phyloP scores from a whole-genome alignment of 2,797 vertebrate genomes.

The Triplophysa bombifrons region DNA sequence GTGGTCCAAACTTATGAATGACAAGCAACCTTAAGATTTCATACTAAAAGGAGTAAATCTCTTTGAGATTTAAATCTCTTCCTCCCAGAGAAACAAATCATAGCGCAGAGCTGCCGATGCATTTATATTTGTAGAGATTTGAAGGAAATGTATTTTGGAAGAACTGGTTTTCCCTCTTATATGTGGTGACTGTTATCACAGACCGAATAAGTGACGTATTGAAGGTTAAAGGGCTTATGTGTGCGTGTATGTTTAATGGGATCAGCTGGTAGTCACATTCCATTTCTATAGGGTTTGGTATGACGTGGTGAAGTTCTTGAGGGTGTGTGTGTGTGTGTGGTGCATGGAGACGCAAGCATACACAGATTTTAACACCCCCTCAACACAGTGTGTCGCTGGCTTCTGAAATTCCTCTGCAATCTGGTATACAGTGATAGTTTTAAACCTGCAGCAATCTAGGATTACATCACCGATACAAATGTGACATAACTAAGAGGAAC shows the following conservation, averaged over 20 bases:
- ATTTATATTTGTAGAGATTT: background rate
- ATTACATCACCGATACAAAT: constrained; percentile 25
- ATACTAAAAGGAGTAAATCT: too few relatives aligned
- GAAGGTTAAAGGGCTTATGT: background rate
- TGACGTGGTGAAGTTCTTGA: constrained; percentile 32
- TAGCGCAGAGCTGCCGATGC: background rate
- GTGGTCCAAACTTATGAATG: too few relatives aligned
- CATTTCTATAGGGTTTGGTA: background rate
- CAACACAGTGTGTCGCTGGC: constrained; percentile 33
- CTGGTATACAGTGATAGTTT: constrained; percentile 27
- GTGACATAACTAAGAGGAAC: constrained; percentile 5
- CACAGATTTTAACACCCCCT: constrained; percentile 53
- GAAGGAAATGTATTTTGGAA: background rate
- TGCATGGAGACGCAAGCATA: constrained; percentile 7
- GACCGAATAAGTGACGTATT: background rate
- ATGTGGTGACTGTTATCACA: background rate
- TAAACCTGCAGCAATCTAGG: constrained; percentile 23
- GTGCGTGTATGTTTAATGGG: background rate
- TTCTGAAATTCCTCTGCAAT: constrained; percentile 58
- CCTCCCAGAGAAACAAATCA: too few relatives aligned
- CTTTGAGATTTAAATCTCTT: too few relatives aligned
- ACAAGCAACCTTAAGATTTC: too few relatives aligned
- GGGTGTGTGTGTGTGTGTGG: constrained; percentile 4
- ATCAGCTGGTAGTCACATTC: constrained; percentile 20
- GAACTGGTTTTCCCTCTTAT: constrained; percentile 12